Conservation (phyloP, 2,797 vertebrate genomes). For the Gallinago stenura region DNA sequence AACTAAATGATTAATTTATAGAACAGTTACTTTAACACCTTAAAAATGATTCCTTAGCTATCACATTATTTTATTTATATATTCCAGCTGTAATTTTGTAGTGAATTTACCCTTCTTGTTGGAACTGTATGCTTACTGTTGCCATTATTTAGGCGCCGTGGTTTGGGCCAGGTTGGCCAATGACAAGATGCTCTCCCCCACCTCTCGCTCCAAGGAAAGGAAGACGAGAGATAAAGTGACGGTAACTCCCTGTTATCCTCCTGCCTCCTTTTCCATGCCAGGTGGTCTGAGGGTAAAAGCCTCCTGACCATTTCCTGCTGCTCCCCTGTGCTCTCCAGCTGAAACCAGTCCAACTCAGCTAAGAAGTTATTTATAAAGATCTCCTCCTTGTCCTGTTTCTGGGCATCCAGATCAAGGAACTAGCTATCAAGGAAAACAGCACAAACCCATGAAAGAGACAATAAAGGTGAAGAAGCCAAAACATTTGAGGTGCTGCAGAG, state of each 20-base stretch:
- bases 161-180: too few species aligned
- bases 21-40: neutral
- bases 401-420: neutral
- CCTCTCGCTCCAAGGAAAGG: too few species aligned
- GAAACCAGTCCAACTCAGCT: neutral
- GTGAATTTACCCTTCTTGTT: neutral
- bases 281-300: neutral
- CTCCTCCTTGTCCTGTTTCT: neutral
- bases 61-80: neutral
- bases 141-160: neutral
- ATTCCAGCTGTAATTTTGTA: neutral
- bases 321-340: neutral
- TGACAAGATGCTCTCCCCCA: too few species aligned
- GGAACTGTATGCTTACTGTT: neutral
- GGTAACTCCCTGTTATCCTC: neutral
- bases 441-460: neutral
- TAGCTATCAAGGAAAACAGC: neutral
- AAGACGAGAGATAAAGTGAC: neutral
- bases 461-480: neutral
- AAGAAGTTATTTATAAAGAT: neutral
- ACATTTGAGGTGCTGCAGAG: neutral
- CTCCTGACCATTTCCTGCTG: neutral
- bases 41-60: neutral
- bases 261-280: neutral
- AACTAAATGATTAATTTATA: neutral